Conservation (phyloP, 1,140 invertebrate genomes). For the Akabosia matsudoensis region DNA sequence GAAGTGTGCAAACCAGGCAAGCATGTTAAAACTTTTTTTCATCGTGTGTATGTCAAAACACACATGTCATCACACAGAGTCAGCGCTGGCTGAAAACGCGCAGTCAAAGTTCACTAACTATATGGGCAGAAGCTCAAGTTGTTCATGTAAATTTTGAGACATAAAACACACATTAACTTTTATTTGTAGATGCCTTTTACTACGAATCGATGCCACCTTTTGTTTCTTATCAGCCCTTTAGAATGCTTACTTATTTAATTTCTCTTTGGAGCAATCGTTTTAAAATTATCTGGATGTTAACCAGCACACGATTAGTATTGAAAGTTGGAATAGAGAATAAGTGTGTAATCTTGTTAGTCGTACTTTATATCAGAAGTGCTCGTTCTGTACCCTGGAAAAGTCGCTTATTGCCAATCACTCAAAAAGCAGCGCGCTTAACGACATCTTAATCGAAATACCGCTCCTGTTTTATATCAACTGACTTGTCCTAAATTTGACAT, state of each 20-base stretch:
- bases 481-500: background rate
- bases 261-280: too few relatives aligned
- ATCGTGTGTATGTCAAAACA: background rate
- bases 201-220: background rate
- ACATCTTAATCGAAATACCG: background rate
- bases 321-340: too few relatives aligned
- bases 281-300: background rate
- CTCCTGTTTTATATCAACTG: conserved; percentile 13
- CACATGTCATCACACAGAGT: background rate
- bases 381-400: background rate
- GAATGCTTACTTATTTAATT: too few relatives aligned
- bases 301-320: background rate
- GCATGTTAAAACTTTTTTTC: too few relatives aligned
- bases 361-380: too few relatives aligned
- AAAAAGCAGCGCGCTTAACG: background rate
- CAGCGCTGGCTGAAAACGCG: background rate
- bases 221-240: background rate
- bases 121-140: background rate
- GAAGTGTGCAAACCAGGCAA: too few relatives aligned
- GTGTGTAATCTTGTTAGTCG: too few relatives aligned
- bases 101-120: background rate
- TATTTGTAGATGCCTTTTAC: background rate
- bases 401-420: background rate
- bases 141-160: background rate
- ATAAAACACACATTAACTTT: background rate